Evolutionary conservation across 2,888 invertebrate genomes (phyloP).

Genomic region (Mythimna pallens): DNA sequence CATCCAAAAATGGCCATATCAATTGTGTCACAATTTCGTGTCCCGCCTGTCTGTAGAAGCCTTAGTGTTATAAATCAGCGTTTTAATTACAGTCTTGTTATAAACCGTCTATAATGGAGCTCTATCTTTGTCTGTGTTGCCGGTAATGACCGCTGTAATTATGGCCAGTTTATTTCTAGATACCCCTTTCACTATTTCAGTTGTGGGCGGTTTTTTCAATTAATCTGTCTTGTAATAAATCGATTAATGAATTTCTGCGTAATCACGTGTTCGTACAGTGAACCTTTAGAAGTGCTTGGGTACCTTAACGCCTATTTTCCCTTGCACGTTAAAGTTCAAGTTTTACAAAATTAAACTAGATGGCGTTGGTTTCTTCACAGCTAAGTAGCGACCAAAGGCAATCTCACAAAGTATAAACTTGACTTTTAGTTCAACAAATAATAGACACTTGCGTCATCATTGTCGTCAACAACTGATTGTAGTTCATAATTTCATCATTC

Average conservation of each 20-base stretch:
- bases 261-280: neutral
- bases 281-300: too few species aligned
- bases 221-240: neutral
- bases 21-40: neutral
- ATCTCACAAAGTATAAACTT: too few species aligned
- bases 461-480: too few species aligned
- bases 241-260: neutral
- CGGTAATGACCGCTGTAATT: conserved; percentile 13
- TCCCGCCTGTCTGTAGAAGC: neutral
- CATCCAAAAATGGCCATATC: neutral
- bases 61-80: conserved; percentile 1
- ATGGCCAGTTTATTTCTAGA: conserved; percentile 18
- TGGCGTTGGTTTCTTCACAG: too few species aligned
- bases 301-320: too few species aligned
- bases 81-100: conserved; percentile 18
- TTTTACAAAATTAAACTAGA: too few species aligned
- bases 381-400: too few species aligned
- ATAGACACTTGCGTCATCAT: too few species aligned
- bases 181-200: conserved; percentile 2
- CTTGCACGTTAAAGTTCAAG: too few species aligned
- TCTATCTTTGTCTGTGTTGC: conserved; percentile 10
- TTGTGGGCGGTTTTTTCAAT: neutral
- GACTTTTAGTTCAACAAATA: too few species aligned
- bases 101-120: conserved; percentile 9
- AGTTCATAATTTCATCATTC: too few species aligned